A percentile compares a stretch with the other conserved stretches of the same genome.
Evolutionary conservation across 2,888 invertebrate species (phyloP).

Genomic region (Camptogramma bilineatum): DNA sequence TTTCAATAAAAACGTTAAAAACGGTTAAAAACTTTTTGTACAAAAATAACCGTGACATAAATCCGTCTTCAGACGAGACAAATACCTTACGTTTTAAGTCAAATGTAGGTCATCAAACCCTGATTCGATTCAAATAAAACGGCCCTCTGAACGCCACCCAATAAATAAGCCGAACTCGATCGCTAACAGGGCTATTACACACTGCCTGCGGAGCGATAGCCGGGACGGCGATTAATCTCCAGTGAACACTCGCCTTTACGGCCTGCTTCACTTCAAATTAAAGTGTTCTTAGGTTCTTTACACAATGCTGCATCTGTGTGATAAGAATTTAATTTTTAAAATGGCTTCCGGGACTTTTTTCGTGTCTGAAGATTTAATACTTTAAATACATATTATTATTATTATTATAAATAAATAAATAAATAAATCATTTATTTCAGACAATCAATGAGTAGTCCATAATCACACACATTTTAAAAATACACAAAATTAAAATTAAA

Average conservation of each 20-base stretch:
- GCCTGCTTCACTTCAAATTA: slow-evolving; percentile 37
- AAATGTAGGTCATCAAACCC: slow-evolving; percentile 34
- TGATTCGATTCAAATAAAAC: slow-evolving; percentile 37
- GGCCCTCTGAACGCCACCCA: slow-evolving; percentile 26
- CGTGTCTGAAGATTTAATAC: no score
- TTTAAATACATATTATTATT: no score
- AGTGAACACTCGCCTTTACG: slow-evolving; percentile 41
- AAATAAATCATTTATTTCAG: no score
- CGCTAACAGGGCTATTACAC: slow-evolving; percentile 47
- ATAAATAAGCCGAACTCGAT: slow-evolving; percentile 39
- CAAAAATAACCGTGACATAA: not conserved
- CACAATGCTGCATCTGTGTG: slow-evolving; percentile 5
- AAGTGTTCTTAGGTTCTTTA: slow-evolving; percentile 4
- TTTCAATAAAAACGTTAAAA: no score
- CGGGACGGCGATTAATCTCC: slow-evolving; percentile 41
- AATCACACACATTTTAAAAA: no score
- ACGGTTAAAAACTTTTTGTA: not conserved
- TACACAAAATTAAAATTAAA: no score
- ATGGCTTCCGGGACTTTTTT: not conserved
- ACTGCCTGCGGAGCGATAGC: slow-evolving; percentile 42
- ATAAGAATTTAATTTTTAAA: slow-evolving; percentile 1
- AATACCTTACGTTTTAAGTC: slow-evolving; percentile 21
- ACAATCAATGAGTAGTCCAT: no score
- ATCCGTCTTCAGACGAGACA: not conserved
- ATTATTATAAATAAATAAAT: no score